Percentiles rank a stretch among this genome's conserved stretches.
phyloP scores from a whole-genome alignment of 2,888 invertebrate genomes.

The Cantharis nigra region DNA sequence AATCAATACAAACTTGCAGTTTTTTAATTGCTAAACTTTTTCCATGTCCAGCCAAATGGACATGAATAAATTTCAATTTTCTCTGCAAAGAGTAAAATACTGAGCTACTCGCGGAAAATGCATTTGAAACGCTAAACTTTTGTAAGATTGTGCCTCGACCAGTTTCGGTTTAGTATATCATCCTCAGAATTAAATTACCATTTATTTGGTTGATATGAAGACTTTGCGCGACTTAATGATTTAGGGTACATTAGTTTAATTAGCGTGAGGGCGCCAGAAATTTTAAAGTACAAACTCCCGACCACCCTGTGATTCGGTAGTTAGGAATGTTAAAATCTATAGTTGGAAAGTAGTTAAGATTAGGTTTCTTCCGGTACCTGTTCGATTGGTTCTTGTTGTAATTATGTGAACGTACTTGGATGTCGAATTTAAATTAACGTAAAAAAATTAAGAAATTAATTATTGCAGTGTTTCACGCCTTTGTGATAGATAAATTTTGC shows the following conservation, averaged over 20 bases:
- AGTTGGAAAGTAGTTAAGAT: not conserved
- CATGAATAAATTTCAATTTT: too few relatives aligned
- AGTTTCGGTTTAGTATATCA: too few relatives aligned
- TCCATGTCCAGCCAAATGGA: not conserved
- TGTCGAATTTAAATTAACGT: too few relatives aligned
- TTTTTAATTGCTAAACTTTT: not conserved
- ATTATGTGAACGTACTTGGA: too few relatives aligned
- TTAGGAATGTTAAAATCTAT: not conserved
- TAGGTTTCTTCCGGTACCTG: not conserved
- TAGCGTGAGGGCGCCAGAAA: not conserved
- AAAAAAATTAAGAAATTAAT: not conserved
- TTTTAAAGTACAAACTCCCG: not conserved
- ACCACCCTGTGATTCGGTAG: not conserved
- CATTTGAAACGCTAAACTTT: too few relatives aligned
- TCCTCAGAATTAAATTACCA: too few relatives aligned
- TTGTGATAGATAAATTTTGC: slow-evolving; percentile 7
- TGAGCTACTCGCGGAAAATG: too few relatives aligned
- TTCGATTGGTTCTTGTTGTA: not conserved
- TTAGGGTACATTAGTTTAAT: not conserved
- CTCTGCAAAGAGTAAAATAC: too few relatives aligned
- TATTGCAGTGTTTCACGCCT: not conserved
- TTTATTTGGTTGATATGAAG: too few relatives aligned
- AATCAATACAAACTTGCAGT: not conserved
- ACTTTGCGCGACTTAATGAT: too few relatives aligned
- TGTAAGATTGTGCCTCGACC: too few relatives aligned